Base-by-base conservation (phyloP, 2,888 invertebrate genomes). In the Cabera pusaria region DNA sequence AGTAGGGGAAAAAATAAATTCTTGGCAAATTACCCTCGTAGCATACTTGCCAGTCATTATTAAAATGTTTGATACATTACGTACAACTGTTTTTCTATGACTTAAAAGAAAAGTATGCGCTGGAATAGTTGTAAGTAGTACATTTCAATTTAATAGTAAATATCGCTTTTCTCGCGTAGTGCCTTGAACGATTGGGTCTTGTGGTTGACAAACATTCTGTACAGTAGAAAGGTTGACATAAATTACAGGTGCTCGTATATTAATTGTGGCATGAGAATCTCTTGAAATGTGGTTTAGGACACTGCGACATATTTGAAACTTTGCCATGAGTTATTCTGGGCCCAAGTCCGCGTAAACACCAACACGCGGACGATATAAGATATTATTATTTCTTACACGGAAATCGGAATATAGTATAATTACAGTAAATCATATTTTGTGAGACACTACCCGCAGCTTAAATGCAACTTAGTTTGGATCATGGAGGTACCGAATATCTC, bases 221-320 rank as follows among this genome's bases (percentile, higher is more conserved):
- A n/a, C n/a, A n/a, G 22, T 37, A 36, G 21, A 25, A 28, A 24
- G 16, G 9, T 10, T 11, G 7, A 10, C 6, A 42, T 37, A 29
- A 36, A 38, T 57, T 52, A 47, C 52, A 65, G 57, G 62, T 64
- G 54, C 28, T 10, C 25, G 32, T 37, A 53, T 54, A 63, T 64
- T 64, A 63, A 63, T 59, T 64, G 55, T 66, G 69, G 68, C 65
- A 70, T 62, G 59, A 55, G 67, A 64, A 71, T 68, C 54, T 65
- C 67, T 53, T 58, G 59, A 71, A 72, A 73, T 74, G 69, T 64
- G 71, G 72, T 75, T 77, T 77, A 68, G 73, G 77, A 75, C 74
- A 73, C 68, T 52, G 74, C 78, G 85, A 87, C 88, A 87, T 88
- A 87, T 87, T 87, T 88, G 88, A 88, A 85, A 70, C 87, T 69